Conservation (phyloP, 2,797 vertebrate genomes). For the Graptemys geographica region DNA sequence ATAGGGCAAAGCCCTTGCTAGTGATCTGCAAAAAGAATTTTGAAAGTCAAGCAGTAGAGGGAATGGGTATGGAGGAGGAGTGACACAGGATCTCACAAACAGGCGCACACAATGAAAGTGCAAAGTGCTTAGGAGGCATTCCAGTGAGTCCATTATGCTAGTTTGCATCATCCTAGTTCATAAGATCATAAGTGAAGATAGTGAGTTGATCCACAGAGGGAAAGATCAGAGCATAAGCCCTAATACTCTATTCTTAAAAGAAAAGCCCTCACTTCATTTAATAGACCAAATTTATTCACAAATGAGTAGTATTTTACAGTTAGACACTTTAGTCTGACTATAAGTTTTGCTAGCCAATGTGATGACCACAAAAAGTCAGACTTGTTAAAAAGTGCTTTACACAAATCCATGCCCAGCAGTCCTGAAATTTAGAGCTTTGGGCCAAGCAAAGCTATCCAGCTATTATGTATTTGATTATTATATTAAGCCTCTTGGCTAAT, state of each 20-base stretch:
- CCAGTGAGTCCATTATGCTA: background rate
- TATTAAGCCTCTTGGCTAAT: background rate
- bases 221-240: background rate
- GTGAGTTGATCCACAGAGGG: background rate
- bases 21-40: background rate
- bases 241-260: background rate
- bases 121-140: background rate
- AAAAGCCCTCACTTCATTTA: background rate
- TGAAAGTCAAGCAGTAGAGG: background rate
- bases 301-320: background rate
- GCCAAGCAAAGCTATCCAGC: background rate
- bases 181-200: background rate
- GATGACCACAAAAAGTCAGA: background rate
- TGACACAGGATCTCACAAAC: background rate
- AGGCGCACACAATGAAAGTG: background rate
- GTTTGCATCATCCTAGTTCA: background rate
- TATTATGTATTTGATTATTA: background rate
- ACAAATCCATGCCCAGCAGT: background rate
- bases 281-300: background rate
- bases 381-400: background rate
- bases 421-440: background rate
- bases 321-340: background rate
- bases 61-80: background rate
- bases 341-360: background rate
- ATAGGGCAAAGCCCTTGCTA: background rate